Evolutionary conservation across 2,113 vertebrate genomes (phyloP), one percentile per base, ranked within the genome.

Genomic region (Choloepus hoffmanni): DNA sequence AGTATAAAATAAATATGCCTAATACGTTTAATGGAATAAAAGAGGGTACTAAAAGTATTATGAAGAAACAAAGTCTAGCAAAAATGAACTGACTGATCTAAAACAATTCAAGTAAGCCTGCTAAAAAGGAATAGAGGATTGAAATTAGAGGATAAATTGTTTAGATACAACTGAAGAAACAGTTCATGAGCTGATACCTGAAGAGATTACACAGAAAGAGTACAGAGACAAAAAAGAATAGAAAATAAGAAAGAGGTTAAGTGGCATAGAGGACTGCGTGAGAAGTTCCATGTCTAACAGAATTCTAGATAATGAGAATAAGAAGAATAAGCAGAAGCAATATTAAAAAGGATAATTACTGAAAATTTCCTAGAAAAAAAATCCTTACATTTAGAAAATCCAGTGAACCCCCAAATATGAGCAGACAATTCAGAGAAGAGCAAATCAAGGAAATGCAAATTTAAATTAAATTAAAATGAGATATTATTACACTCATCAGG

Each of bases 1-100:
- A 21, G 76, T 79, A 79, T 33, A 85, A 93, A 84, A 53, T 91
- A 88, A 76, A 18, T 79, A 76, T 62, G 9, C 1, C 21, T 63
- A 95, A 14, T 74, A 21, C 85, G 8, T 72, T 94, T 89, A 48
- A 43, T 86, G 30, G 28, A 89, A 87, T 55, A 67, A 67, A 90
- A 95, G 11, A 78, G 14, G 10, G 0, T 40, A 45, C 50, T 89
- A 55, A 67, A 72, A 85, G 11, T 53, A 94, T 62, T 26, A 55
- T n/a, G 15, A 82, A 77, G 33, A 58, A 76, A 26, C 7, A 36
- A 88, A 28, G 58, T 43, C 21, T 62, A 63, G 60, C 24, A 67
- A 90, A 70, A 89, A 74, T 62, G 1, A 90, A 26, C 9, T 70
- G 48, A 3, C 8, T 85, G 19, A 74, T 72, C 18, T 90, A 86